Evolutionary conservation across 2,797 vertebrate genomes (phyloP).

Genomic region (Mycteria americana): DNA sequence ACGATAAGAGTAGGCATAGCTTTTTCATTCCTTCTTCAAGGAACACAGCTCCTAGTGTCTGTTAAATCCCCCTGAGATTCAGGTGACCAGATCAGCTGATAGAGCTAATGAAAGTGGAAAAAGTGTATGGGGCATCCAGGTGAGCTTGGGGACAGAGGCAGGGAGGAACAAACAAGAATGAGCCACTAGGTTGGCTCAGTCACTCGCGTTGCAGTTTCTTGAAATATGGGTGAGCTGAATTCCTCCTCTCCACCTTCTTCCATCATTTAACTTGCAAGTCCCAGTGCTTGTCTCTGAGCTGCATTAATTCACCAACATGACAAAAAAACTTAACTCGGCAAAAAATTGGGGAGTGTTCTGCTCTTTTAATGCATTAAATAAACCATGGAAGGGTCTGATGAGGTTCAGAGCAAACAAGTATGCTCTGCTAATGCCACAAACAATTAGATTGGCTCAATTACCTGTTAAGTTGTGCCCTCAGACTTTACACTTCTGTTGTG

Average conservation of each 20-base stretch:
- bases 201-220: background rate
- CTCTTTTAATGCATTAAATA: background rate
- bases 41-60: background rate
- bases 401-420: background rate
- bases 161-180: background rate
- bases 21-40: background rate
- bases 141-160: background rate
- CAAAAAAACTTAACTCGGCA: background rate
- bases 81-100: background rate
- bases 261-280: background rate
- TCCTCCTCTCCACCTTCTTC: background rate
- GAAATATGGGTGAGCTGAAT: background rate
- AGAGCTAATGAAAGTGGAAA: background rate
- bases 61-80: background rate
- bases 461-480: background rate
- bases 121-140: rapidly evolving
- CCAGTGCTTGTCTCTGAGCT: background rate
- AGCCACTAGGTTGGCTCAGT: background rate
- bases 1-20: background rate
- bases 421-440: background rate
- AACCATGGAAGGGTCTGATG: background rate
- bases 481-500: background rate
- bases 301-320: background rate
- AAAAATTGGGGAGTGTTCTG: background rate
- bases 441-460: background rate